phyloP scores from a whole-genome alignment of 2,113 vertebrate species.

The Hylia prasina region DNA sequence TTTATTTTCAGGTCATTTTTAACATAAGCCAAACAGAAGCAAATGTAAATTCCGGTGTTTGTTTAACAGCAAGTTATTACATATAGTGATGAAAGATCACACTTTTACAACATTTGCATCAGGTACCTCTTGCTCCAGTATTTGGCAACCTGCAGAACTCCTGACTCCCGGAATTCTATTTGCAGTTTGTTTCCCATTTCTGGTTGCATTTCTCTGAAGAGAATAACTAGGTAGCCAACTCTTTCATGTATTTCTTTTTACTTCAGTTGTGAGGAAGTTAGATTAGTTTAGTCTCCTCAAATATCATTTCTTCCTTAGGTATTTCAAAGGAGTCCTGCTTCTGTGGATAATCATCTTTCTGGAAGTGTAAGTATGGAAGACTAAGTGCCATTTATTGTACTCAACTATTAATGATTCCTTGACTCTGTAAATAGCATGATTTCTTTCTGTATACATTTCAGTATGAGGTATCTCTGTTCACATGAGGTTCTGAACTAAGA shows the following conservation, averaged over 20 bases:
- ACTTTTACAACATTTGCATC: not conserved
- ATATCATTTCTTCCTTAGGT: not conserved
- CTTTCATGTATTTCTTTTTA: not conserved
- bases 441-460: not conserved
- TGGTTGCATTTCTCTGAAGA: not conserved
- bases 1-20: not conserved
- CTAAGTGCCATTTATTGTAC: not conserved
- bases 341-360: not conserved
- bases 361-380: not conserved
- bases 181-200: not conserved
- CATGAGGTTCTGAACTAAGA: not conserved
- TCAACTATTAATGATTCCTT: not conserved
- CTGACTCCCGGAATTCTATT: not conserved
- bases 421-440: not conserved
- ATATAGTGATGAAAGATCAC: not conserved
- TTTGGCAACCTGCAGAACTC: not conserved
- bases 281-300: not conserved
- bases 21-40: not conserved
- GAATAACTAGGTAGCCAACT: not conserved
- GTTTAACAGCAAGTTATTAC: not conserved
- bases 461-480: not conserved
- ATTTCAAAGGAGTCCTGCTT: not conserved
- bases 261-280: not conserved
- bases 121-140: not conserved
- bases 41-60: not conserved